Evolutionary conservation across 2,888 invertebrate genomes (phyloP).

Genomic region (Biston stratarius): DNA sequence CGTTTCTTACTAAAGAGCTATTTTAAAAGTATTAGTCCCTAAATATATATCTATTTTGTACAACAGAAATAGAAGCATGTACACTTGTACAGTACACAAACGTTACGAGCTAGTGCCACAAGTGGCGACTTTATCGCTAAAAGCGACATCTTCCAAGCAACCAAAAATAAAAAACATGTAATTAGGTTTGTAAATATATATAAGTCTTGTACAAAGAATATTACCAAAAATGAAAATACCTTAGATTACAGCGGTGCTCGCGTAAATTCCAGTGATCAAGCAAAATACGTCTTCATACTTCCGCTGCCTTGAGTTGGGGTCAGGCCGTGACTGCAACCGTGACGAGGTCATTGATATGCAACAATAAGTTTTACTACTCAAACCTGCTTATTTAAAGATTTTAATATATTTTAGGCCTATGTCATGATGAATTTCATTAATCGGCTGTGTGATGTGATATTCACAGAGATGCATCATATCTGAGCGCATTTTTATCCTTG

Average conservation of each 20-base stretch:
- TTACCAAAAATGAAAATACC: background rate
- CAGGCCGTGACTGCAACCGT: conserved; percentile 45
- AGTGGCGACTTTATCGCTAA: too few relatives aligned
- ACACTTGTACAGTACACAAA: too few relatives aligned
- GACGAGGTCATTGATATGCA: conserved; percentile 48
- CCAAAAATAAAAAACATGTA: too few relatives aligned
- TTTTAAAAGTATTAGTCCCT: too few relatives aligned
- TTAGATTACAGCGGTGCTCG: background rate
- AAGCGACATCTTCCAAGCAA: too few relatives aligned
- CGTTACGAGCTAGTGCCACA: too few relatives aligned
- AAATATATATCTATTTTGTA: too few relatives aligned
- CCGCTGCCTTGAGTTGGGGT: conserved; percentile 45
- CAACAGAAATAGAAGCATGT: too few relatives aligned
- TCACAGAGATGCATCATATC: too few relatives aligned
- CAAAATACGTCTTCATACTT: conserved; percentile 37
- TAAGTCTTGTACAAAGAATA: background rate
- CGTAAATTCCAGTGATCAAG: conserved; percentile 20
- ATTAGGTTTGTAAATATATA: too few relatives aligned
- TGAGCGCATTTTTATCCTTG: too few relatives aligned
- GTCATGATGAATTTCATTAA: background rate
- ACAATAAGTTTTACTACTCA: conserved; percentile 29
- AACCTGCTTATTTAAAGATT: background rate
- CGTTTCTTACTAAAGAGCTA: too few relatives aligned
- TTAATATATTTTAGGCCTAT: background rate
- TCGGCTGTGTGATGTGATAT: background rate